These are phyloP conservation scores for Mystacides longicornis DNA, from an alignment of 2,888 invertebrate genomes.

Conservation along the genomic window DNA sequence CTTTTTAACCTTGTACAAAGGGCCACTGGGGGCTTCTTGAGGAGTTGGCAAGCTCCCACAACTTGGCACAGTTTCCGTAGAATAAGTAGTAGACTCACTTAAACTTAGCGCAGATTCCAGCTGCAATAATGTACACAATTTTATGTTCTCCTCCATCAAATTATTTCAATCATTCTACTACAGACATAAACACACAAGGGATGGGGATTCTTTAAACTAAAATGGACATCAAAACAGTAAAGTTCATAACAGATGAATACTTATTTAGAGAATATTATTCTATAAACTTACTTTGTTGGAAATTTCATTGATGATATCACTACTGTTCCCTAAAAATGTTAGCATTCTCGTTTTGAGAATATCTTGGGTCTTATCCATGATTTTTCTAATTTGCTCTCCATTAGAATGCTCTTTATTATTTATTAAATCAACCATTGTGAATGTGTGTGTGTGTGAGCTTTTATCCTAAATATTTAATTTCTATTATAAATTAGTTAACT, in stretches of 20 bases:
- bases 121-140: constrained; percentile 10
- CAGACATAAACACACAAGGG: not conserved
- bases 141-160: not conserved
- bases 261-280: not conserved
- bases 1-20: constrained; percentile 17
- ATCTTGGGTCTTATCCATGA: constrained; percentile 41
- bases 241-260: not conserved
- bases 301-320: constrained; percentile 42
- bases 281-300: constrained; percentile 37
- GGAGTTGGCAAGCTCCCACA: constrained; percentile 4
- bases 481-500: too few species aligned
- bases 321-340: constrained; percentile 43
- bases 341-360: constrained; percentile 42
- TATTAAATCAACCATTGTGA: constrained; percentile 28
- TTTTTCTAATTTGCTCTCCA: constrained; percentile 38
- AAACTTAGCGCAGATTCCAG: constrained; percentile 30
- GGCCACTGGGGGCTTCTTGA: not conserved
- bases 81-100: constrained; percentile 27
- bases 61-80: constrained; percentile 19
- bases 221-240: not conserved
- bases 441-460: not conserved
- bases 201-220: not conserved
- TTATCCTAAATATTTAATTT: too few species aligned
- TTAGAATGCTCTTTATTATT: constrained; percentile 30
- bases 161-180: too few species aligned